Evolutionary conservation across 2,797 vertebrate species (phyloP).

Genomic region (Oreonectes daqikongensis): DNA sequence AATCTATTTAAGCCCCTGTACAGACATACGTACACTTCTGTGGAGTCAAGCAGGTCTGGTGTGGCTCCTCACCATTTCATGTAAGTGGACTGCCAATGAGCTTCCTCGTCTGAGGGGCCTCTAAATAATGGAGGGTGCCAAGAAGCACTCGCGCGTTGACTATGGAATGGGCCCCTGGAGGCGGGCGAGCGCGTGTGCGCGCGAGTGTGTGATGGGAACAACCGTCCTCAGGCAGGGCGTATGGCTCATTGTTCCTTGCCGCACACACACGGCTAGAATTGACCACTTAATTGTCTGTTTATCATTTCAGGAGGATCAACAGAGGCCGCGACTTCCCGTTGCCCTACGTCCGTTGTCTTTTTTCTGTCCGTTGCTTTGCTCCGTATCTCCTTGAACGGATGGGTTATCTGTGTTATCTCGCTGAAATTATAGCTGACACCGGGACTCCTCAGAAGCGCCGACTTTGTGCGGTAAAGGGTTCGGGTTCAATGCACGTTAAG

Average conservation of each 20-base stretch:
- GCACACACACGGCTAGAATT: slow-evolving; percentile 52
- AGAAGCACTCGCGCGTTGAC: slow-evolving; percentile 48
- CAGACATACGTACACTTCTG: slow-evolving; percentile 26
- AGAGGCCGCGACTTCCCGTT: slow-evolving; percentile 59
- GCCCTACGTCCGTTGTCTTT: slow-evolving; percentile 49
- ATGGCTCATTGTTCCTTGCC: slow-evolving; percentile 51
- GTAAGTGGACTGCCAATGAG: slow-evolving; percentile 55
- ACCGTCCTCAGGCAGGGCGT: slow-evolving; percentile 45
- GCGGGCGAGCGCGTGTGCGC: slow-evolving; percentile 1
- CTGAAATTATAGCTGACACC: slow-evolving; percentile 40
- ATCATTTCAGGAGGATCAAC: slow-evolving; percentile 58
- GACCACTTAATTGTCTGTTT: slow-evolving; percentile 64
- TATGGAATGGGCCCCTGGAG: slow-evolving; percentile 49
- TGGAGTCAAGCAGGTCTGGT: slow-evolving; percentile 41
- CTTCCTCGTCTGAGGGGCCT: slow-evolving; percentile 54
- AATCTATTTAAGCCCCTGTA: slow-evolving; percentile 38
- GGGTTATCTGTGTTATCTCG: slow-evolving; percentile 29
- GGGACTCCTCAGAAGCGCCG: slow-evolving; percentile 16
- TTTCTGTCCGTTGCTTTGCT: slow-evolving; percentile 11
- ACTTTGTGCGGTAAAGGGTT: slow-evolving; percentile 13
- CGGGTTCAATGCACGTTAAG: background rate
- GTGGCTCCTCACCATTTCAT: slow-evolving; percentile 46
- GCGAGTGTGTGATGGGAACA: slow-evolving; percentile 44
- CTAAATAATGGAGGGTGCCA: slow-evolving; percentile 59
- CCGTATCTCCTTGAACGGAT: slow-evolving; percentile 8